Percentiles rank a stretch among this genome's conserved stretches.
These are phyloP conservation scores for Morelia viridis DNA, from an alignment of 2,797 vertebrate species.

Conservation along the genomic window DNA sequence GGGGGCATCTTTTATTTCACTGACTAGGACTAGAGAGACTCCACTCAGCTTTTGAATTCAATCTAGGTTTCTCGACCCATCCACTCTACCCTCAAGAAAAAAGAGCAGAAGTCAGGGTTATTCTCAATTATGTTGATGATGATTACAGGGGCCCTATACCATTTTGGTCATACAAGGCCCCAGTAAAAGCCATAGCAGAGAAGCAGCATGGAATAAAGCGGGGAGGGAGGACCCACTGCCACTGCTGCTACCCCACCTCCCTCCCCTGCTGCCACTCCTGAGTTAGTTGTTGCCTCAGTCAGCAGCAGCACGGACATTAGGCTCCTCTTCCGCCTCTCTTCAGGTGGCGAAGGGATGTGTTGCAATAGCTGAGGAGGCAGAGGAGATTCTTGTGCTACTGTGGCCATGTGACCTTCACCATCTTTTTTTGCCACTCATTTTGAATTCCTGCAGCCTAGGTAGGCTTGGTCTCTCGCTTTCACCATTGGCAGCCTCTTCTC, in stretches of 20 bases:
- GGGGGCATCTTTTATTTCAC: background rate
- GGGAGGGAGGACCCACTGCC: background rate
- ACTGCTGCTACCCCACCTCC: background rate
- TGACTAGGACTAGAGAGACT: background rate
- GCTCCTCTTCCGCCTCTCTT: background rate
- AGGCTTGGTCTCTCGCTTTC: background rate
- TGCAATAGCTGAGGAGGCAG: background rate
- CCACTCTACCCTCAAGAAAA: background rate
- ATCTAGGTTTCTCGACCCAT: background rate
- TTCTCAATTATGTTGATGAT: background rate
- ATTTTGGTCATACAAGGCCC: background rate
- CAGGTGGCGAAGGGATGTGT: background rate
- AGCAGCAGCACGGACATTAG: background rate
- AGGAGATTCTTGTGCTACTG: background rate
- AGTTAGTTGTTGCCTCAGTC: background rate
- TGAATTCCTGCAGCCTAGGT: background rate
- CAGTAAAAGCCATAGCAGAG: background rate
- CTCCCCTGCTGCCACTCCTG: background rate
- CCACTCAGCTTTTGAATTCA: background rate
- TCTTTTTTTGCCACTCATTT: background rate
- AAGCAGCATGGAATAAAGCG: background rate
- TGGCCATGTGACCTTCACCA: background rate
- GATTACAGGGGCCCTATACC: background rate
- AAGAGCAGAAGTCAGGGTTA: background rate
- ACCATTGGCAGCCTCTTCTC: background rate